Evolutionary conservation across 30 jellyfish, hydroid and myxozoan genomes (phyloP), one percentile per base, ranked within the genome.

Genomic region (Calvadosia cruxmelitensis): DNA sequence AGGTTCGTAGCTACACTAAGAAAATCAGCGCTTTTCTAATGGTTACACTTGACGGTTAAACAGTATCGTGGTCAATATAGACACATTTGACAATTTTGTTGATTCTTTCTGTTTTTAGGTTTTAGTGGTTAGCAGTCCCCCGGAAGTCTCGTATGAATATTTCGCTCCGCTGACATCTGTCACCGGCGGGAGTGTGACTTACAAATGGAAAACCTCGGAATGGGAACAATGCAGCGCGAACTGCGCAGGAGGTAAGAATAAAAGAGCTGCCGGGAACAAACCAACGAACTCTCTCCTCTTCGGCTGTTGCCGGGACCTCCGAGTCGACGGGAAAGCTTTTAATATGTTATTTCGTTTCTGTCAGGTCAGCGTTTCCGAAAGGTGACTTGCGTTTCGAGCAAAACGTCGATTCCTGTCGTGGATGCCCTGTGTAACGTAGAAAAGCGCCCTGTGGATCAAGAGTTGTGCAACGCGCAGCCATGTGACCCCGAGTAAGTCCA

Each of bases 171-270:
- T 50, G 30, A 83, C 66, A 23, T 16, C 49, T 34, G 62, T 30
- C 57, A 73, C 73, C 20, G 71, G 66, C 23, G 71, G 66, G 20
- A 69, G 68, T 16, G 70, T 79, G n/a, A 82, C 74, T 16, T 82
- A 82, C 66, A 48, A 72, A 29, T 71, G 86, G 84, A 25, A 24
- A 48, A 52, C 73, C 3, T 42, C 52, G 25, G 13, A 35, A 25
- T 71, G 72, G 33, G 77, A 84, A 0, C 79, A 29, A 64, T 82
- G 94, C 79, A 82, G 94, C 64, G 52, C 75, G 33, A 35, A 80
- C 1, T 82, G 94, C 53, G 94, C 94, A 2, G 94, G 94, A 67
- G 94, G 94, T 82, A 67, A 29, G 70, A 68, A 1, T n/a, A n/a
- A n/a, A n/a, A n/a, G n/a, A n/a, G n/a, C n/a, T n/a, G n/a, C n/a